These are phyloP conservation scores for Junonia oenone DNA, from an alignment of 2,888 invertebrate genomes.

Conservation along the genomic window DNA sequence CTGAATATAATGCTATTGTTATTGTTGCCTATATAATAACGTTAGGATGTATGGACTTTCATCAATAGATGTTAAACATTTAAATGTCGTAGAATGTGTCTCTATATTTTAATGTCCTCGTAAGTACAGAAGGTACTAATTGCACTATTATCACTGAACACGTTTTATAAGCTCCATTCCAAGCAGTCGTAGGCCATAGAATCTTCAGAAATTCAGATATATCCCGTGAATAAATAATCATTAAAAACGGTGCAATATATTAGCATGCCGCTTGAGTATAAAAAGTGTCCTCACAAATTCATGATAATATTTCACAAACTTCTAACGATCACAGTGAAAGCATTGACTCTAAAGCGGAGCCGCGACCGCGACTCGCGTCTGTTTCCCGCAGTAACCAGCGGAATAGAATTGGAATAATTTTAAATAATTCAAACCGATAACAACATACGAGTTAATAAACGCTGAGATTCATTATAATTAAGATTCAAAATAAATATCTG, in stretches of 20 bases:
- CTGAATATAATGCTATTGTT: constrained; percentile 57
- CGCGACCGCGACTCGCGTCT: constrained; percentile 43
- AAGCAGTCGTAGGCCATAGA: constrained; percentile 33
- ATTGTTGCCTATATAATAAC: constrained; percentile 53
- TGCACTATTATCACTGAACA: constrained; percentile 32
- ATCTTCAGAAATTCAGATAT: constrained; percentile 12
- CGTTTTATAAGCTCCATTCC: constrained; percentile 52
- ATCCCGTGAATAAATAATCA: constrained; percentile 12
- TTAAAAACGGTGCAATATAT: constrained; percentile 19
- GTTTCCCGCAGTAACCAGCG: constrained; percentile 46
- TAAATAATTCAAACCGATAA: constrained; percentile 46
- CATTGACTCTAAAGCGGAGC: constrained; percentile 52
- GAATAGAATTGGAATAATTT: constrained; percentile 42
- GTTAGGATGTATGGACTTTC: constrained; percentile 63
- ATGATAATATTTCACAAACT: constrained; percentile 49
- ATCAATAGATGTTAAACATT: constrained; percentile 32
- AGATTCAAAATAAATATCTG: constrained; percentile 67
- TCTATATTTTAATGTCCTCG: constrained; percentile 14
- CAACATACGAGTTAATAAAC: constrained; percentile 42
- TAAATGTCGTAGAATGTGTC: constrained; percentile 24
- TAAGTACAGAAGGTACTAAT: constrained; percentile 27
- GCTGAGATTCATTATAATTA: constrained; percentile 67
- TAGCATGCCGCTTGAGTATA: constrained; percentile 41
- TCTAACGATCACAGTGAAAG: constrained; percentile 61
- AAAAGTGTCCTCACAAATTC: constrained; percentile 53